Evolutionary conservation across 2,888 invertebrate species (phyloP), one percentile per base, ranked within the genome.

Genomic region (Trachelus troglodyta): DNA sequence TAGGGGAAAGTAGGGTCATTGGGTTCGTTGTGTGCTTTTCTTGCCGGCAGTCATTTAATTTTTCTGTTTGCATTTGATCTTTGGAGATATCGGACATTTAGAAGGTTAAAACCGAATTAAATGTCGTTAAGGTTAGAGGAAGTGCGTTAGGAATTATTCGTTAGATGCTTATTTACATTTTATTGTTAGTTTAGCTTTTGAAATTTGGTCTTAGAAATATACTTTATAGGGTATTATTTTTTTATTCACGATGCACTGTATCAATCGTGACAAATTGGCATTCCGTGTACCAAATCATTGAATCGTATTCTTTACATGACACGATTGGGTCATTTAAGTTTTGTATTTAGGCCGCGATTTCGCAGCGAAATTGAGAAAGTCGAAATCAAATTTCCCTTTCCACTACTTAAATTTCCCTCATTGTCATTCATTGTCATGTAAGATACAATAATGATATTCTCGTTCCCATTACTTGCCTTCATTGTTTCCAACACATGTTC

Each of bases 1-100:
- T 80, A 78, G 82, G 82, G 78, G 85, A 87, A 85, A 85, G 81
- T 83, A 77, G 77, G 83, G 84, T 81, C 83, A 80, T 79, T 77
- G 79, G 78, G 78, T 79, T 69, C 69, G 56, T 56, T 56, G 1
- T 23, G 56, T 23, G 56, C 23, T 56, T 23, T 56, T 56, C 75
- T 80, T 81, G 80, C 74, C 76, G 78, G 76, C 74, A 73, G n/a
- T 23, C 56, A 1, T 56, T 56, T 56, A 23, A 40, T 40, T 40
- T 40, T 23, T 56, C 9, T 56, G 23, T 23, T 56, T 23, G 56
- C 9, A 23, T 56, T 23, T 56, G 56, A 56, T 56, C 23, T 23
- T 56, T 23, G 23, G 23, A 56, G 56, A 23, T 56, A 56, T 6
- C 9, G 15, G 15, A 40, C 15, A 6, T 40, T 1, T 40, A 23